These are phyloP conservation scores for Botia kubotai DNA, from an alignment of 2,797 vertebrate genomes.

Conservation along the genomic window DNA sequence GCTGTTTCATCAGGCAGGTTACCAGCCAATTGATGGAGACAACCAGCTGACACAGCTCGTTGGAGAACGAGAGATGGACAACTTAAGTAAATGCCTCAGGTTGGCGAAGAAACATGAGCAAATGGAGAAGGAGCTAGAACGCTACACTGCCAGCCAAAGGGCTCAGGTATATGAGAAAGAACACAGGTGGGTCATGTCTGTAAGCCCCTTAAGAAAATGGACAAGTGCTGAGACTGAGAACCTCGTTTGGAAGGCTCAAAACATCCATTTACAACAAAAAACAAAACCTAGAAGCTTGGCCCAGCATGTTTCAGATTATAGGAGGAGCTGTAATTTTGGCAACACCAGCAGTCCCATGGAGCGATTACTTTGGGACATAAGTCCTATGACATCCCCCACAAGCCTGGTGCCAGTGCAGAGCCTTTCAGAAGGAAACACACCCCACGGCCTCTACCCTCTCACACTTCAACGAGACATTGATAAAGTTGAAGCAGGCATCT, in stretches of 20 bases:
- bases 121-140: slow-evolving; percentile 76
- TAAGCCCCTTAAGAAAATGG: slow-evolving; percentile 60
- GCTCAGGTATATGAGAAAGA: slow-evolving; percentile 53
- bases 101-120: slow-evolving; percentile 76
- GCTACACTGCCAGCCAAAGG: slow-evolving; percentile 65
- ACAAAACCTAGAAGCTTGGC: slow-evolving; percentile 66
- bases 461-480: slow-evolving; percentile 33
- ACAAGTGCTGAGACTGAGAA: slow-evolving; percentile 64
- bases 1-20: slow-evolving; percentile 51
- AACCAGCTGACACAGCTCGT: slow-evolving; percentile 71
- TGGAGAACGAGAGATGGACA: slow-evolving; percentile 68
- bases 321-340: slow-evolving; percentile 80
- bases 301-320: slow-evolving; percentile 74
- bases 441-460: slow-evolving; percentile 52
- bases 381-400: slow-evolving; percentile 77
- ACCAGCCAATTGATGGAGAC: slow-evolving; percentile 65
- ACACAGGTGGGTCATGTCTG: slow-evolving; percentile 56
- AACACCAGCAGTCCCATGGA: slow-evolving; percentile 82
- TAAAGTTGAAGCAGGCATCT: slow-evolving; percentile 60
- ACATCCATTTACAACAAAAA: slow-evolving; percentile 76
- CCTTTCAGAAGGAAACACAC: slow-evolving; percentile 55
- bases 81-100: slow-evolving; percentile 73
- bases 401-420: slow-evolving; percentile 70
- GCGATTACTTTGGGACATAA: slow-evolving; percentile 78
- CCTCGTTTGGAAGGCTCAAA: slow-evolving; percentile 79